Percentiles rank a stretch among this genome's conserved stretches.
phyloP scores from a whole-genome alignment of 1,140 invertebrate genomes.

The Apis laboriosa region DNA sequence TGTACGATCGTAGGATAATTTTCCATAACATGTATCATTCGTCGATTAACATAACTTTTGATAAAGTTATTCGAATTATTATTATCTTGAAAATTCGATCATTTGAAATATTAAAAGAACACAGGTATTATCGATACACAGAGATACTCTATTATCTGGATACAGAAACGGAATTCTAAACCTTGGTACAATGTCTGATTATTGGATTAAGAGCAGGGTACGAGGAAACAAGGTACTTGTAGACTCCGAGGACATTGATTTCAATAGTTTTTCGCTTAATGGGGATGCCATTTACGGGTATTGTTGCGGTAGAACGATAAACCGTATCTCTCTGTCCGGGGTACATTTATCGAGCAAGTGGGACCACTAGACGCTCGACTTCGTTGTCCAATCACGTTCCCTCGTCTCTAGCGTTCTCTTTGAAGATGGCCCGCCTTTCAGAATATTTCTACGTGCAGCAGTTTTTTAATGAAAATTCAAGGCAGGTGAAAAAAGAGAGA shows the following conservation, averaged over 20 bases:
- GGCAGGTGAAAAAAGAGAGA: not conserved
- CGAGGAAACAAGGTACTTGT: no score
- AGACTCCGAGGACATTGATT: not conserved
- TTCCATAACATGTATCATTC: no score
- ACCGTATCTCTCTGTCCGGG: not conserved
- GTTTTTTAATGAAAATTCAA: conserved; percentile 57
- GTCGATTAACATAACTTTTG: no score
- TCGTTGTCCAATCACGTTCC: conserved; percentile 43
- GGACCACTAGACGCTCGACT: conserved; percentile 14
- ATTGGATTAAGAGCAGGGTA: no score
- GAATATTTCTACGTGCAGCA: conserved; percentile 50
- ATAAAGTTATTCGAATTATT: no score
- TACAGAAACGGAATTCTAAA: no score
- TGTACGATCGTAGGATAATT: no score
- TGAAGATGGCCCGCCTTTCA: conserved; percentile 28
- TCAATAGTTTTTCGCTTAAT: not conserved
- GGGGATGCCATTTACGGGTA: not conserved
- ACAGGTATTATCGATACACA: no score
- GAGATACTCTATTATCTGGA: no score
- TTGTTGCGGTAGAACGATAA: not conserved
- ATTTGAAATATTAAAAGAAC: no score
- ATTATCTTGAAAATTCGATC: no score
- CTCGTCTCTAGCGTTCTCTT: conserved; percentile 27
- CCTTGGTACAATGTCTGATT: no score
- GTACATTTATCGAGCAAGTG: not conserved